Conservation (phyloP, 2,113 vertebrate genomes). For the Pseudorhombus dupliciocellatus region DNA sequence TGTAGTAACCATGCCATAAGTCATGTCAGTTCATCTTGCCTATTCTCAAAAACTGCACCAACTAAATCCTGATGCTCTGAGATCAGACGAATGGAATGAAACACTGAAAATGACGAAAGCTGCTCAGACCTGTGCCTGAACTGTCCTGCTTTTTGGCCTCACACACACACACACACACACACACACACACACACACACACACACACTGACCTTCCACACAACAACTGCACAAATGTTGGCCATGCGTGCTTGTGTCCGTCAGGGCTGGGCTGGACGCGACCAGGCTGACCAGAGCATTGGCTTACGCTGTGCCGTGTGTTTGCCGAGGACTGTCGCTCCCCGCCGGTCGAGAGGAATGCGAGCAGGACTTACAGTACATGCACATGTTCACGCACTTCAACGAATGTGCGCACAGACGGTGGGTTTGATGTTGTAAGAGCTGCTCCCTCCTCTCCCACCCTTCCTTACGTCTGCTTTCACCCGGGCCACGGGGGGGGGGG, state of each 20-base stretch:
- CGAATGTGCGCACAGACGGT: slow-evolving; percentile 35
- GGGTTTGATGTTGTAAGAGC: slow-evolving; percentile 24
- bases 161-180: not conserved
- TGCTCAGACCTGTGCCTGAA: too few species aligned
- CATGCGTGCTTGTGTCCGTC: slow-evolving; percentile 40
- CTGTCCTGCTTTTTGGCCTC: slow-evolving; percentile 37
- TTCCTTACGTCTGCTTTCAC: slow-evolving; percentile 28
- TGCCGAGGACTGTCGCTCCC: slow-evolving; percentile 33
- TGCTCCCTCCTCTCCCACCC: not conserved
- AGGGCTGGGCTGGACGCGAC: slow-evolving; percentile 23
- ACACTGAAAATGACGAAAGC: too few species aligned
- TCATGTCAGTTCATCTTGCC: slow-evolving; percentile 20
- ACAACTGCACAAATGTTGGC: slow-evolving; percentile 71
- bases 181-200: not conserved
- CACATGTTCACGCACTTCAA: slow-evolving; percentile 55
- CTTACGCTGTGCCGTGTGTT: slow-evolving; percentile 19
- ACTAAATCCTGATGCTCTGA: slow-evolving; percentile 21
- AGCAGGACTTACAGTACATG: slow-evolving; percentile 47
- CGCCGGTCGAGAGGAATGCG: slow-evolving; percentile 48
- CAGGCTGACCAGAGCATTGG: slow-evolving; percentile 8
- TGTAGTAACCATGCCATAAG: too few species aligned
- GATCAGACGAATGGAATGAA: too few species aligned
- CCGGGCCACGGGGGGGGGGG: slow-evolving; percentile 33
- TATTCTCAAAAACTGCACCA: slow-evolving; percentile 24
- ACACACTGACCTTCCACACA: slow-evolving; percentile 63